A percentile compares a stretch with the other conserved stretches of the same genome.
Evolutionary conservation across 2,113 vertebrate genomes (phyloP).

Genomic region (Scolopax mira): DNA sequence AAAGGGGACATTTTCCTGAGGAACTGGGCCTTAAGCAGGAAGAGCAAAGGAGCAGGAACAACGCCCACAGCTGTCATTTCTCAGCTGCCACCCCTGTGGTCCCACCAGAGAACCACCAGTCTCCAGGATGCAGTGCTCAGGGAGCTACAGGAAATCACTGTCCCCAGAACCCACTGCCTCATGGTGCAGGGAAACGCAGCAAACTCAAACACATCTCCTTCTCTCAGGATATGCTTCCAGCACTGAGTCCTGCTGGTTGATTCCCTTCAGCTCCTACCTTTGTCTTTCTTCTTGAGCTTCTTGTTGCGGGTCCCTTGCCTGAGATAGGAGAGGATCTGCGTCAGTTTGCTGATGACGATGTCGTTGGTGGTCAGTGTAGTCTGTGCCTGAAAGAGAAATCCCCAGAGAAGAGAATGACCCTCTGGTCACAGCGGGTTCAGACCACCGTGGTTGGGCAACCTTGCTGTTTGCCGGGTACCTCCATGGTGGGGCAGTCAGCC

Average conservation of each 20-base stretch:
- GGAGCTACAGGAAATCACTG: background rate
- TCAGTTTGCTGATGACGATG: slow-evolving; percentile 98
- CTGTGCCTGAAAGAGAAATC: slow-evolving; percentile 85
- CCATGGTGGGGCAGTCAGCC: slow-evolving; percentile 98
- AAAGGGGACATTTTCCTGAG: background rate
- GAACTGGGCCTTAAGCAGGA: background rate
- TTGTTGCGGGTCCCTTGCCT: slow-evolving; percentile 96
- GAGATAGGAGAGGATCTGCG: slow-evolving; percentile 97
- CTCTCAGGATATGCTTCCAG: background rate
- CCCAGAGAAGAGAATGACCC: background rate
- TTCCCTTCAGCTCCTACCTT: slow-evolving; percentile 74
- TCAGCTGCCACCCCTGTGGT: background rate
- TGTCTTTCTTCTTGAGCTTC: slow-evolving; percentile 98
- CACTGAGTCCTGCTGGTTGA: background rate
- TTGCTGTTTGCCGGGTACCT: slow-evolving; percentile 72
- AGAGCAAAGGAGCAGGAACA: background rate
- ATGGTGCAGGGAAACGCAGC: accelerated
- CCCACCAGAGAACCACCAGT: background rate
- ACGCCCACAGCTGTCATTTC: background rate
- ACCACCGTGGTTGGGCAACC: background rate
- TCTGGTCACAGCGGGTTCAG: background rate
- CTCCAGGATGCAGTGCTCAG: accelerated
- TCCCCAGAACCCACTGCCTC: background rate
- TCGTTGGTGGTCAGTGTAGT: slow-evolving; percentile 98
- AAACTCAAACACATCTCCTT: background rate